Evolutionary conservation across 1,140 invertebrate genomes (phyloP).

Genomic region (Meloidogyne floridensis): DNA sequence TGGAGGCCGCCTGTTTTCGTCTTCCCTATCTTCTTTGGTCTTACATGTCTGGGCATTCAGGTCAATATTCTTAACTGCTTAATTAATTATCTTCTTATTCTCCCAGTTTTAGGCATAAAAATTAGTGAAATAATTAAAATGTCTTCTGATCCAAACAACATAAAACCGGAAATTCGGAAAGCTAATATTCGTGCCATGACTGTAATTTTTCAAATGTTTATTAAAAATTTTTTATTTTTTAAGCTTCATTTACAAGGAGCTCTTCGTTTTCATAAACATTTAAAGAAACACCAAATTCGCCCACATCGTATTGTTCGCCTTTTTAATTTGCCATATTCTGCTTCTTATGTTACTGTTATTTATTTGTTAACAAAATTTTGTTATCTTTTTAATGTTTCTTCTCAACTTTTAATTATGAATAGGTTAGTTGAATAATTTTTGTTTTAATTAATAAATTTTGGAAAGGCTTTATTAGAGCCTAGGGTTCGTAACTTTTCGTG

Average conservation of each 20-base stretch:
- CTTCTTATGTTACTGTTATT: conserved; percentile 56
- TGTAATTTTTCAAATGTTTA: conserved; percentile 44
- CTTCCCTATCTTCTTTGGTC: conserved; percentile 66
- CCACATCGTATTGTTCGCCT: conserved; percentile 49
- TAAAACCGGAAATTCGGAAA: conserved; percentile 55
- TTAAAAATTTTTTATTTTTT: background rate
- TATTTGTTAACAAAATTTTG: conserved; percentile 56
- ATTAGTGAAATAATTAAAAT: conserved; percentile 46
- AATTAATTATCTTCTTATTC: background rate
- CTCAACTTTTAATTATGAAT: conserved; percentile 48
- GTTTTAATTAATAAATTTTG: background rate
- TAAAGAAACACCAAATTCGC: conserved; percentile 48
- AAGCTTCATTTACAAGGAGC: conserved; percentile 38
- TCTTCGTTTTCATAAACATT: conserved; percentile 53
- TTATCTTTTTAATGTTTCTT: conserved; percentile 39
- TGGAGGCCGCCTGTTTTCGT: conserved; percentile 65
- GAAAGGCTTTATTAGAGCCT: no score
- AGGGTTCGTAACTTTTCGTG: no score
- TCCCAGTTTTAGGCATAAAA: conserved; percentile 44
- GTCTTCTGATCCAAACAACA: conserved; percentile 56
- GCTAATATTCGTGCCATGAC: conserved; percentile 49
- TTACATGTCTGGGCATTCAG: conserved; percentile 52
- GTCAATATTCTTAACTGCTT: conserved; percentile 15
- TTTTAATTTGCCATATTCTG: conserved; percentile 56
- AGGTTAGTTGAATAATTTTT: conserved; percentile 11